phyloP scores from a whole-genome alignment of 2,113 vertebrate genomes.

The Brienomyrus brachyistius region DNA sequence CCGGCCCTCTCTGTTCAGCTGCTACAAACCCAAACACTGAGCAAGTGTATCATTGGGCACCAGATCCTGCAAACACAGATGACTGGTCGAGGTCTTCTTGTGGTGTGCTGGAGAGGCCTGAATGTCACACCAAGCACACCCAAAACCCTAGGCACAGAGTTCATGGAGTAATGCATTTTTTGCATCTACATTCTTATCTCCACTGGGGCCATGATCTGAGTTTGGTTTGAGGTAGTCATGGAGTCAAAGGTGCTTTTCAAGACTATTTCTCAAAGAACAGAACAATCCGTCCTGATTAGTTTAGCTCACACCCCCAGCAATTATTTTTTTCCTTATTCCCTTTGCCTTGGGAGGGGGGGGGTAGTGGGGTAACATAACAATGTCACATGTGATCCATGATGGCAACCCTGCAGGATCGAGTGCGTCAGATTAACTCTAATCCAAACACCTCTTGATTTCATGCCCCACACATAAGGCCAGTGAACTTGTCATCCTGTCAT shows the following conservation, averaged over 20 bases:
- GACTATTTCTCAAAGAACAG: neutral
- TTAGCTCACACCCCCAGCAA: neutral
- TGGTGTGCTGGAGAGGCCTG: neutral
- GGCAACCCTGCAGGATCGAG: neutral
- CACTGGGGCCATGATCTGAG: neutral
- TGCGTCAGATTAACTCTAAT: neutral
- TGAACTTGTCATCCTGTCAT: neutral
- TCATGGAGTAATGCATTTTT: neutral
- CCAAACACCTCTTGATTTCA: neutral
- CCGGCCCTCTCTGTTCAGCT: neutral
- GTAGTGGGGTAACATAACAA: neutral
- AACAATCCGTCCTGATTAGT: neutral
- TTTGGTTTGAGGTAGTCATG: neutral
- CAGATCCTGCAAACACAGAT: too few relatives aligned
- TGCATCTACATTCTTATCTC: conserved; percentile 19
- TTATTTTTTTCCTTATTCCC: neutral
- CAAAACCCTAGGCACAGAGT: neutral
- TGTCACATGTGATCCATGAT: neutral
- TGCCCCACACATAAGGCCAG: neutral
- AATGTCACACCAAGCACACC: neutral
- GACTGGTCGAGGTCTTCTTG: neutral
- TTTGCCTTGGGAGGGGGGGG: neutral
- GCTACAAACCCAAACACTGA: neutral
- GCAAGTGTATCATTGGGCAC: neutral
- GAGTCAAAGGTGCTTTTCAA: neutral